phyloP scores from a whole-genome alignment of 2,113 vertebrate species.

The Cyphomyrus discorhynchus region DNA sequence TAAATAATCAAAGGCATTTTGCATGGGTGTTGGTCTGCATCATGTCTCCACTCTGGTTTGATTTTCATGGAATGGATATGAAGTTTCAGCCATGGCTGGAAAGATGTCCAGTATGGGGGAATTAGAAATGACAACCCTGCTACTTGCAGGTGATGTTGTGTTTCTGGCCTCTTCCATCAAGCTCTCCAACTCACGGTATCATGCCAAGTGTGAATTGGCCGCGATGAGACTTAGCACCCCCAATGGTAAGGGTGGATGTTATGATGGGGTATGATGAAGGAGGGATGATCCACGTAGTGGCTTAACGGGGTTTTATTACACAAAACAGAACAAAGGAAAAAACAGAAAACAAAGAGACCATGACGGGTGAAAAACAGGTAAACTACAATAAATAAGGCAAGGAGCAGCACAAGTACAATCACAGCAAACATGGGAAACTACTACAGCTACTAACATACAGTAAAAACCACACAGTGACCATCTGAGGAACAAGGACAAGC shows the following conservation, averaged over 20 bases:
- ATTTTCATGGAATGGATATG: neutral
- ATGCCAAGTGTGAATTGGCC: neutral
- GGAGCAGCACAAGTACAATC: neutral
- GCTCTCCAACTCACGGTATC: neutral
- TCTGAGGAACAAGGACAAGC: neutral
- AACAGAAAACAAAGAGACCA: neutral
- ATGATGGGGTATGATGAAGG: neutral
- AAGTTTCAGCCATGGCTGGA: neutral
- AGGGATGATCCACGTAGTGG: neutral
- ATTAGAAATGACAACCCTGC: neutral
- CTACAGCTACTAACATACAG: neutral
- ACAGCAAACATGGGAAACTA: neutral
- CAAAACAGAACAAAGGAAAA: neutral
- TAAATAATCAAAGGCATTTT: neutral
- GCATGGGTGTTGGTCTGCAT: neutral
- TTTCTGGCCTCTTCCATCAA: neutral
- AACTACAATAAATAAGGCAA: neutral
- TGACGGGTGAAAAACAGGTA: too few species aligned
- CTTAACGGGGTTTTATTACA: neutral
- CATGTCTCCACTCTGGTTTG: neutral
- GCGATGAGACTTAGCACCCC: neutral
- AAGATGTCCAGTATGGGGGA: neutral
- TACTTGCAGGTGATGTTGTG: neutral
- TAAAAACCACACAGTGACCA: neutral
- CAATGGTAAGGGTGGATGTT: neutral